Evolutionary conservation across 1,140 invertebrate species (phyloP), one percentile per base, ranked within the genome.

Genomic region (Meloidogyne exigua): DNA sequence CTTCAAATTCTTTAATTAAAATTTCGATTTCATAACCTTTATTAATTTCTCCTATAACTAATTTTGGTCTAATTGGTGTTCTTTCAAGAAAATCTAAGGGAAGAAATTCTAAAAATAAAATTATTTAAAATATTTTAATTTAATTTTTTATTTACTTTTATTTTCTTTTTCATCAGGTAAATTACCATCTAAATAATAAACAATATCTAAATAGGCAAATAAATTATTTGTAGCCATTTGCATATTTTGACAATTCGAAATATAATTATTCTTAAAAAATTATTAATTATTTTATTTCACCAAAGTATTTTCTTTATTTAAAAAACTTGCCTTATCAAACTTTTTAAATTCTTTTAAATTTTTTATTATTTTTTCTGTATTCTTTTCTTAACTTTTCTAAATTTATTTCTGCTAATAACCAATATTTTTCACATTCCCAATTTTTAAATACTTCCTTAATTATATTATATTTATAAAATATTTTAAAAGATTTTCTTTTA

Each of bases 341-440:
- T n/a, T 18, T 49, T 49, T n/a, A n/a, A 57, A 57, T 57, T n/a
- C 15, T n/a, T 57, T 57, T n/a, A n/a, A 57, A n/a, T 57, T 57
- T 57, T 57, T n/a, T 57, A 49, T n/a, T 49, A 49, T 49, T 49
- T 18, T 18, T 18, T 49, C 44, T 49, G 18, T 49, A 18, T 7
- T 49, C 44, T 18, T 49, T 49, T 7, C 44, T 15, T 18, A n/a
- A 4, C 9, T n/a, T n/a, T 57, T n/a, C n/a, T 57, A 57, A 57
- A n/a, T n/a, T 57, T 0, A 9, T 57, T n/a, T 57, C n/a, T n/a
- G 49, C 49, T 57, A n/a, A 57, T 2, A 1, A 5, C 49, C 49
- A 57, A 57, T 57, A 57, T 57, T 57, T 57, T 57, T n/a, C n/a
- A 57, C 49, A 57, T 57, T 57, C 49, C 49, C 49, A 57, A 57